Conservation (phyloP, 2,113 vertebrate genomes). For the Lepus americanus region DNA sequence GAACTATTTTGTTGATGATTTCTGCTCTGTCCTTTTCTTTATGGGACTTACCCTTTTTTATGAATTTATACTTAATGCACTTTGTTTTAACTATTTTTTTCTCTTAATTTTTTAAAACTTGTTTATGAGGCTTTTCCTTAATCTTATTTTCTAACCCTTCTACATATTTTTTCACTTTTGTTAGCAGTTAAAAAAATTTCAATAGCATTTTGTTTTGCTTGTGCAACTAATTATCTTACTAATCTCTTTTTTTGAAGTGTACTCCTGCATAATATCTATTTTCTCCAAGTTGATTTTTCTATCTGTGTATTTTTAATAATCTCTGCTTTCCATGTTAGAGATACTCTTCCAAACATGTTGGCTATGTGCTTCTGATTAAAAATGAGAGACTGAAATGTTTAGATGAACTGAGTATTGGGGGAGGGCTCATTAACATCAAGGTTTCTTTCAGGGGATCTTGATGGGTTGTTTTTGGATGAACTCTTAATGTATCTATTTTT, state of each 20-base stretch:
- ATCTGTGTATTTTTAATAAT: neutral
- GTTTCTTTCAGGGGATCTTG: neutral
- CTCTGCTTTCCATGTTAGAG: neutral
- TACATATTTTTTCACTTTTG: neutral
- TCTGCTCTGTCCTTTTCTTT: neutral
- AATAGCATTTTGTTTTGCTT: conserved; percentile 29
- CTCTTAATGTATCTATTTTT: neutral
- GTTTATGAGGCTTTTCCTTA: neutral
- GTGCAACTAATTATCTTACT: neutral
- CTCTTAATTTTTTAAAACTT: neutral
- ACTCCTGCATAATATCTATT: neutral
- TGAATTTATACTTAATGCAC: neutral
- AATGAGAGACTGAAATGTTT: neutral
- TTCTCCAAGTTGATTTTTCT: neutral
- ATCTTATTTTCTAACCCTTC: neutral
- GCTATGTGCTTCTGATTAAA: neutral
- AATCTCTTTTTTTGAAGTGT: conserved; percentile 1
- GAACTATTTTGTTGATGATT: neutral
- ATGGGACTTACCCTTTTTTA: neutral
- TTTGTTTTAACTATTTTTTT: neutral
- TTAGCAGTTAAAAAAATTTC: conserved; percentile 4
- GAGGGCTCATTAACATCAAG: neutral
- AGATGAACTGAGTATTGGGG: neutral
- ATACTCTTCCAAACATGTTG: neutral
- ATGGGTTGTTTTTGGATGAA: neutral